Base-by-base conservation (phyloP, 1,140 invertebrate species). In the Drosophila bipectinata region DNA sequence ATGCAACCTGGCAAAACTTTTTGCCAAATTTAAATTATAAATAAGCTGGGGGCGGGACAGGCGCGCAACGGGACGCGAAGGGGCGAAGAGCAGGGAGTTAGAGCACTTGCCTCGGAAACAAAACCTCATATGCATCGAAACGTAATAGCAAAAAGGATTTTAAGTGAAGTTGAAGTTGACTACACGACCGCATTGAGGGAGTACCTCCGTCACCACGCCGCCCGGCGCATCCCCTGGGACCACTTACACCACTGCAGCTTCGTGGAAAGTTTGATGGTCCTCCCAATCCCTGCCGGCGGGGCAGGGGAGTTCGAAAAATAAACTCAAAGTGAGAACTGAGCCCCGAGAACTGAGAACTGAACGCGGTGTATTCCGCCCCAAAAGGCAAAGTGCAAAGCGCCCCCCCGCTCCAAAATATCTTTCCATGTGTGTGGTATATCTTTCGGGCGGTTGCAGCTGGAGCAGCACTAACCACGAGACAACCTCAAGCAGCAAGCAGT, bases 101-200 rank as follows among this genome's bases (percentile, higher is more conserved):
- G 12, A 48, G 63, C 26, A 71, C 44, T 71, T 57, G 79, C 59
- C 76, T 66, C 69, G 72, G 73, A 76, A 87, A 87, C 79, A 88
- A 88, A 88, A 88, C 84, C 83, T 88, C 83, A 88, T 89, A 89
- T 89, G 83, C 83, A 88, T 87, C 82, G 83, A 83, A 88, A 88
- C 76, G 83, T 87, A 87, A 87, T 81, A 78, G 79, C 84, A 83
- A 83, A 88, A 89, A 83, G 83, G 83, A 88, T 83, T 89, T 88
- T 88, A 88, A 89, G 83, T 88, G 83, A 88, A 88, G 82, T 87
- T 87, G 83, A 87, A 88, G 83, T 88, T 87, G 83, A 87, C 82
- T 87, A 87, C 83, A 87, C 66, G 79, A 87, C 82, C 82, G 79
- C 82, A 87, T 56, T 64, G 73, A 56, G 77, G 68, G 62, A 51